These are phyloP conservation scores for Poeciliopsis prolifica DNA, from an alignment of 2,113 vertebrate species.

Conservation along the genomic window DNA sequence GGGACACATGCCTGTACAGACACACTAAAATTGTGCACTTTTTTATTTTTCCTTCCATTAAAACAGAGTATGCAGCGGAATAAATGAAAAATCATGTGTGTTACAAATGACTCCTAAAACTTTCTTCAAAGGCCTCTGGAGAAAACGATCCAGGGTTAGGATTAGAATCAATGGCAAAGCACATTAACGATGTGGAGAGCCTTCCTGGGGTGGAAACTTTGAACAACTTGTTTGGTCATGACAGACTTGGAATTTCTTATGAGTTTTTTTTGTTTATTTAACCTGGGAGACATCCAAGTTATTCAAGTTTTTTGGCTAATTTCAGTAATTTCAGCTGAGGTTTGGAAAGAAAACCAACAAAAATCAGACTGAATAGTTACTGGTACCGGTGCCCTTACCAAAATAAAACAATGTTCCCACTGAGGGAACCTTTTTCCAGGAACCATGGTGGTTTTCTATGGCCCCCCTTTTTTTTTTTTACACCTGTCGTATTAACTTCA, in stretches of 20 bases:
- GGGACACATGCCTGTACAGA: slow-evolving; percentile 5
- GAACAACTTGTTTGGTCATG: slow-evolving; percentile 32
- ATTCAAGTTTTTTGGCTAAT: slow-evolving; percentile 43
- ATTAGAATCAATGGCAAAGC: slow-evolving; percentile 53
- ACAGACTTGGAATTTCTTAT: too few species aligned
- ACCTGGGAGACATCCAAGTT: too few species aligned
- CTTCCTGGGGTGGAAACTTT: slow-evolving; percentile 58
- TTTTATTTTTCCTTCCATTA: slow-evolving; percentile 63
- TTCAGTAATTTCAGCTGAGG: slow-evolving; percentile 53
- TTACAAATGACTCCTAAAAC: slow-evolving; percentile 80
- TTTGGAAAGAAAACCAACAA: slow-evolving; percentile 23
- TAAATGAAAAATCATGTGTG: slow-evolving; percentile 82
- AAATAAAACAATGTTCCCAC: background rate
- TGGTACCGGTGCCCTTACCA: slow-evolving; percentile 1
- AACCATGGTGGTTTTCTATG: background rate
- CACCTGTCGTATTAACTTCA: background rate
- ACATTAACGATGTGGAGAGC: slow-evolving; percentile 64
- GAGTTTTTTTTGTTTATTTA: too few species aligned
- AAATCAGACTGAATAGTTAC: slow-evolving; percentile 39
- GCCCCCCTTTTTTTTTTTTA: background rate
- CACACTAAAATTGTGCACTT: slow-evolving; percentile 26
- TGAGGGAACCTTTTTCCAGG: background rate
- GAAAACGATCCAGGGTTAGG: slow-evolving; percentile 28
- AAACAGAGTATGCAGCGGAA: slow-evolving; percentile 74
- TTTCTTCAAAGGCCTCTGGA: slow-evolving; percentile 64